These are phyloP conservation scores for Drosophila paracracens DNA, from an alignment of 2,888 invertebrate genomes.

Conservation along the genomic window DNA sequence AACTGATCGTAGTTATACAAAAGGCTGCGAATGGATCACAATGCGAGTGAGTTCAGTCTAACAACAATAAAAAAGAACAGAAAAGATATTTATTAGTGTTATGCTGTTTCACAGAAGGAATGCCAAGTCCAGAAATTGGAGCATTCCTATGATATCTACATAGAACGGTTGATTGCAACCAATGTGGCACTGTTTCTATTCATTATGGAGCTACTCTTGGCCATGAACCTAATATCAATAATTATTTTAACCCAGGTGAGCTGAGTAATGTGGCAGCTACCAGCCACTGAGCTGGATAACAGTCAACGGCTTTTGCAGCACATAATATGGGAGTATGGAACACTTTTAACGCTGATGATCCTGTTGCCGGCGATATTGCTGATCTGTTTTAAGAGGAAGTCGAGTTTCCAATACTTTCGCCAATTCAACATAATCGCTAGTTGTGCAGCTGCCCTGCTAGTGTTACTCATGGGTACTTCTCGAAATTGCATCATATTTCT, in stretches of 20 bases:
- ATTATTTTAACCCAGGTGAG: constrained; percentile 23
- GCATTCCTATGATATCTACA: constrained; percentile 18
- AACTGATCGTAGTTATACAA: not conserved
- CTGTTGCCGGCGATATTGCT: constrained; percentile 22
- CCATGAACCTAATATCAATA: constrained; percentile 18
- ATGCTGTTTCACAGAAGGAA: constrained; percentile 17
- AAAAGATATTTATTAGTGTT: not conserved
- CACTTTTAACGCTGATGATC: constrained; percentile 14
- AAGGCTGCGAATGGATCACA: constrained; percentile 18
- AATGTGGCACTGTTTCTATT: constrained; percentile 32
- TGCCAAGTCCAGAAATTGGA: constrained; percentile 35
- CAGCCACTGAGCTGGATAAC: not conserved
- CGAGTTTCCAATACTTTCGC: not conserved
- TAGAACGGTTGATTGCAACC: constrained; percentile 90
- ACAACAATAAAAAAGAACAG: not conserved
- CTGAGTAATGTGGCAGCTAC: not conserved
- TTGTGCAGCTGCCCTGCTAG: constrained; percentile 1
- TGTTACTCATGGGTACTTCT: constrained; percentile 30
- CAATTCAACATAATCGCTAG: constrained; percentile 29
- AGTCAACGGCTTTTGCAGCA: accelerated
- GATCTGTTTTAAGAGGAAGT: constrained; percentile 14
- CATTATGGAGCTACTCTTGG: constrained; percentile 34
- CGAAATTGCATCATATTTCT: not conserved
- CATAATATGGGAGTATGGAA: not conserved
- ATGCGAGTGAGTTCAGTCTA: constrained; percentile 32